These are phyloP conservation scores for Prionailurus viverrinus DNA, from an alignment of 2,113 vertebrate genomes.

Conservation along the genomic window DNA sequence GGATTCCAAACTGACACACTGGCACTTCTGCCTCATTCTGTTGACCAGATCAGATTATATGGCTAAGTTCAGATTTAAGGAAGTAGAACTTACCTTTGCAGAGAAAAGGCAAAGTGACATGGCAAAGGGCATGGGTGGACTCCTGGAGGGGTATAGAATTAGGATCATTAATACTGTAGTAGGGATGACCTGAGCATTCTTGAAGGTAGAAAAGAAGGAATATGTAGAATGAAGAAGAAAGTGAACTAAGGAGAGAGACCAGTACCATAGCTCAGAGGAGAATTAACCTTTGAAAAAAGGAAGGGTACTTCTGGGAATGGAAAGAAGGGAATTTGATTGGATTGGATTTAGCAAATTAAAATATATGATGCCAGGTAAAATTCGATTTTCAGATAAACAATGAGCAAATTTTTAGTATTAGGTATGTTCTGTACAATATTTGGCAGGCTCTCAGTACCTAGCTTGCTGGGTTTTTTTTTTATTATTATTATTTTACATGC, in stretches of 20 bases:
- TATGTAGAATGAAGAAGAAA: slow-evolving; percentile 24
- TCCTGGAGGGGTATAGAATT: not conserved
- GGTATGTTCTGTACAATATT: slow-evolving; percentile 27
- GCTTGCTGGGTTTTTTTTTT: not conserved
- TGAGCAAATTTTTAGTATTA: slow-evolving; percentile 50
- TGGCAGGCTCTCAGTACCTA: slow-evolving; percentile 4
- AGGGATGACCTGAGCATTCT: not conserved
- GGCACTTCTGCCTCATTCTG: slow-evolving; percentile 29
- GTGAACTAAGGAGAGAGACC: not conserved
- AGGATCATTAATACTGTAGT: not conserved
- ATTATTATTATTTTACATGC: slow-evolving; percentile 53
- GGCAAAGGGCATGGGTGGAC: not conserved
- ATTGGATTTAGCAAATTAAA: slow-evolving; percentile 65
- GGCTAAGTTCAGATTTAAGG: not conserved
- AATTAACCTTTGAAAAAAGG: slow-evolving; percentile 57
- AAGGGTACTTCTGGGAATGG: not conserved
- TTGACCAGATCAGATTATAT: not conserved
- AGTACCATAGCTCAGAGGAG: not conserved
- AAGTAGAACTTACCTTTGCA: slow-evolving; percentile 27
- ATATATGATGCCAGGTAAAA: not conserved
- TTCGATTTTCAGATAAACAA: slow-evolving; percentile 4
- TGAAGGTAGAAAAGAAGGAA: not conserved
- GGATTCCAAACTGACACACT: not conserved
- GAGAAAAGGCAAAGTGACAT: slow-evolving; percentile 15
- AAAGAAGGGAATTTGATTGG: slow-evolving; percentile 46